phyloP scores from a whole-genome alignment of 2,797 vertebrate genomes.

The Typhlichthys eigenmanni region DNA sequence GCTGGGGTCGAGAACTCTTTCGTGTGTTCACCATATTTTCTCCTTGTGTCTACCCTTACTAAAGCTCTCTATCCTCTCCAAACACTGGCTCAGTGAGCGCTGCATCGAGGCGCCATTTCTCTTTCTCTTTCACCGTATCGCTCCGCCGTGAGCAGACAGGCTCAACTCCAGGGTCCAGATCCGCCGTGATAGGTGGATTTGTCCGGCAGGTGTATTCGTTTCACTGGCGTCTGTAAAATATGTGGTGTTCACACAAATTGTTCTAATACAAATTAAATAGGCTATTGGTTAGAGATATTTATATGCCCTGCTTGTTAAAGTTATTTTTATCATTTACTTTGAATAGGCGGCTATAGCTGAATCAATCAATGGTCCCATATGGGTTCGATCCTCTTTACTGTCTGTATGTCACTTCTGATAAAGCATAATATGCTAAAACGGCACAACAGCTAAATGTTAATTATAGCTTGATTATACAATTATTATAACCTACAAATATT shows the following conservation, averaged over 20 bases:
- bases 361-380: too few species aligned
- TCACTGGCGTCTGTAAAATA: conserved; percentile 21
- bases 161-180: conserved; percentile 1
- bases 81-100: conserved; percentile 76
- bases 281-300: too few species aligned
- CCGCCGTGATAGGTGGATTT: conserved; percentile 23
- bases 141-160: conserved; percentile 5
- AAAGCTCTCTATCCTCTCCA: conserved; percentile 70
- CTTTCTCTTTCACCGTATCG: conserved; percentile 47
- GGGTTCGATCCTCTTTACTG: too few species aligned
- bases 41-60: conserved; percentile 54
- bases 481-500: too few species aligned
- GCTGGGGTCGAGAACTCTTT: conserved; percentile 80
- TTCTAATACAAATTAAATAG: background rate
- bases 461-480: too few species aligned
- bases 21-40: conserved; percentile 92
- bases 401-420: background rate
- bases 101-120: conserved; percentile 83
- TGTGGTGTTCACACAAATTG: background rate
- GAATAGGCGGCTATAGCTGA: too few species aligned
- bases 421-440: background rate
- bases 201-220: conserved; percentile 50
- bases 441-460: too few species aligned
- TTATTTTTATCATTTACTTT: too few species aligned
- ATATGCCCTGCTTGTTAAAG: too few species aligned